Base-by-base conservation (phyloP, 2,888 invertebrate species). In the Ornithoptera alexandrae region DNA sequence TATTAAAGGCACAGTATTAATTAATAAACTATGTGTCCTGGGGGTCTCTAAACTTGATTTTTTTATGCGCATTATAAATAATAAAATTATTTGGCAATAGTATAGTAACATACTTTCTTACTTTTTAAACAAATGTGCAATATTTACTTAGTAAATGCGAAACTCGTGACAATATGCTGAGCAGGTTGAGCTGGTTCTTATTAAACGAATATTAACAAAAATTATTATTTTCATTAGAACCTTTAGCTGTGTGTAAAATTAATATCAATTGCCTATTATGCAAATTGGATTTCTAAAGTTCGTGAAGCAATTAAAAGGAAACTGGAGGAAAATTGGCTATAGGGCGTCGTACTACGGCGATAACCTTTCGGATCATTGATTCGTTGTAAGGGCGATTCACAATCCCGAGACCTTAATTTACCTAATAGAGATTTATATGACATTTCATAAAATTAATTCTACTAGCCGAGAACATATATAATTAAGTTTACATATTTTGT, bases 291-390 rank as follows among this genome's bases (percentile, higher is more conserved):
- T 10, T 57, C 7, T 56, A 58, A 65, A 57, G 36, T 59, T 59
- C 59, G 65, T 59, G 46, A 46, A 46, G 46, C 42, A 46, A 59
- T 65, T 42, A 65, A 24, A 58, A 58, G 22, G 20, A 59, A 65
- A 65, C 24, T 56, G 20, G 36, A 20, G 57, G 18, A n/a, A 65
- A 59, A 65, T 59, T 65, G 46, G 46, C 18, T 24, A 8, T 59
- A 39, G 56, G 56, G 24, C 22, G 46, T 65, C 42, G 36, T 56
- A 62, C 46, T 15, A 24, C 50, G n/a, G 6, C 39, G 57, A 58
- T 30, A 65, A 58, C 53, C 50, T 64, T 65, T 42, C 58, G 18
- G 18, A 42, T 57, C 39, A 64, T 64, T n/a, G 64, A 64, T 56
- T 57, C 57, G 8, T 57, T 36, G 39, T 57, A 39, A 65, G 20